Evolutionary conservation across 1,140 invertebrate genomes (phyloP).

Genomic region (Drosophila lowei): DNA sequence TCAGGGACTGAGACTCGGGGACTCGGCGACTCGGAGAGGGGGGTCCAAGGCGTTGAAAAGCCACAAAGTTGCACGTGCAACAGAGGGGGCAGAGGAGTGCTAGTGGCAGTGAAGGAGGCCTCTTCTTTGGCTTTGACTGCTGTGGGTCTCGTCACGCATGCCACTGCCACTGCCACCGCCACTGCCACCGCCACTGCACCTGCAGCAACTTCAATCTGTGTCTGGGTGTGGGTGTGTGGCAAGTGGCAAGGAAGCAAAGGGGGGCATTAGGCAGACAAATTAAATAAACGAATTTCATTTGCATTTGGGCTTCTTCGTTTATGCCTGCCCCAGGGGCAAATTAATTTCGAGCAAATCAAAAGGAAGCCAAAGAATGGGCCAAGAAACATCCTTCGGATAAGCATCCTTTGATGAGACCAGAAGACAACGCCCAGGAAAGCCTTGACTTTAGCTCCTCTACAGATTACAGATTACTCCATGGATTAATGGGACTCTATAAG

Average conservation of each 20-base stretch:
- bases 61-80: constrained; percentile 57
- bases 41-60: constrained; percentile 50
- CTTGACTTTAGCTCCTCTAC: too few relatives aligned
- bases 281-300: constrained; percentile 53
- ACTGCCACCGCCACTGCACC: neutral
- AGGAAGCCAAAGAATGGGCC: constrained; percentile 18
- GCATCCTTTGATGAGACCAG: too few relatives aligned
- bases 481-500: too few relatives aligned
- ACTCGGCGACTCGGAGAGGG: neutral
- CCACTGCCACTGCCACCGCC: neutral
- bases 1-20: constrained; percentile 8
- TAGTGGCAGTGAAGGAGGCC: constrained; percentile 1
- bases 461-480: too few relatives aligned
- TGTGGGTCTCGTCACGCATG: constrained; percentile 40
- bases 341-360: constrained; percentile 37
- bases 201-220: neutral
- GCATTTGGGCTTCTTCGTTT: constrained; percentile 34
- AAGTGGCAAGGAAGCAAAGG: constrained; percentile 1
- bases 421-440: too few relatives aligned
- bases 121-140: constrained; percentile 22
- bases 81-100: constrained; percentile 4
- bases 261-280: constrained; percentile 29
- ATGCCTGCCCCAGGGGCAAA: constrained; percentile 24
- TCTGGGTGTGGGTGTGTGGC: neutral
- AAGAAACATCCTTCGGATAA: constrained; percentile 20